Evolutionary conservation across 2,888 invertebrate species (phyloP).

Genomic region (Liposcelis brunnea): DNA sequence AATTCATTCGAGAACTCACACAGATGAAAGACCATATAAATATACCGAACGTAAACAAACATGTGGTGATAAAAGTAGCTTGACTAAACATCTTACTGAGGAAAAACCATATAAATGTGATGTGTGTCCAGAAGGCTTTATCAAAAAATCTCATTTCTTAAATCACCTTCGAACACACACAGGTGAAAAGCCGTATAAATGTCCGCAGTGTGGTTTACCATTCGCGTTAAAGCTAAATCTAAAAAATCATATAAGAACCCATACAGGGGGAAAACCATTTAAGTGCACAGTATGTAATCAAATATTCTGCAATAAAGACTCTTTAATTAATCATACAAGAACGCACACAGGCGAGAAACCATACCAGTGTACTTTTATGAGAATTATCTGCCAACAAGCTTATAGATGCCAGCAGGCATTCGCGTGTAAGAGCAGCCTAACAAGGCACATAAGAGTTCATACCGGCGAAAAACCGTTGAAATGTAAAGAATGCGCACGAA

Average conservation of each 20-base stretch:
- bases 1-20: background rate
- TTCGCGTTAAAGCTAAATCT: background rate
- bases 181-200: too few relatives aligned
- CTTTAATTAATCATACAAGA: conserved; percentile 4
- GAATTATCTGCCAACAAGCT: background rate
- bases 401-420: background rate
- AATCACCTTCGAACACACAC: background rate
- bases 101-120: conserved; percentile 4
- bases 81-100: conserved; percentile 7
- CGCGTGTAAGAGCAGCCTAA: background rate
- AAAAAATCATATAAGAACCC: conserved; percentile 2
- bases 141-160: conserved; percentile 4
- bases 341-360: conserved; percentile 9
- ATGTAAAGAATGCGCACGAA: background rate
- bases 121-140: background rate
- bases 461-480: conserved; percentile 7
- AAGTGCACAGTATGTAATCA: conserved; percentile 4
- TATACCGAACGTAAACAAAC: background rate
- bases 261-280: conserved; percentile 8
- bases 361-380: conserved; percentile 6
- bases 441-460: conserved; percentile 4
- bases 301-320: background rate
- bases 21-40: background rate
- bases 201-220: too few relatives aligned
- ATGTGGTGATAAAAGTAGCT: conserved; percentile 7